A percentile compares a stretch with the other conserved stretches of the same genome.
phyloP scores from a whole-genome alignment of 2,888 invertebrate species.

The Tanypteryx hageni region DNA sequence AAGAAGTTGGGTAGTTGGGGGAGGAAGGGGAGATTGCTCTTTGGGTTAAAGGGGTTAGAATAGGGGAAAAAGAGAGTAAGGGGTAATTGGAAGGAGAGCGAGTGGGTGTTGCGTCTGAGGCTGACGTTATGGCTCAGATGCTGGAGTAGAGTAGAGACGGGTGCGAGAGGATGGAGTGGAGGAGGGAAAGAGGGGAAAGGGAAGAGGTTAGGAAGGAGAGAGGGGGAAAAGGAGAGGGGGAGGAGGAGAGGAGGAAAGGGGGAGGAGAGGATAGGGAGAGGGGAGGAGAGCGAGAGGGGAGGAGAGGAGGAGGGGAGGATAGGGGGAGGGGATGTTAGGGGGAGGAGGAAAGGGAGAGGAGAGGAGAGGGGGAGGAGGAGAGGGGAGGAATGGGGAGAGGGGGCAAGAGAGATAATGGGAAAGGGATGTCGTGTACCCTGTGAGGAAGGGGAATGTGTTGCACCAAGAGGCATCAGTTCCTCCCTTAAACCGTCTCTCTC shows the following conservation, averaged over 20 bases:
- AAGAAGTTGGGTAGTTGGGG: no score
- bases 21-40: no score
- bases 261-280: no score
- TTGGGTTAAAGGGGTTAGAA: no score
- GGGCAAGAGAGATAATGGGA: not conserved
- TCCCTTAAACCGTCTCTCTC: not conserved
- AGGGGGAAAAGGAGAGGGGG: not conserved
- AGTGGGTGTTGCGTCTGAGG: not conserved
- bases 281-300: not conserved
- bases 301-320: not conserved
- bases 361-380: not conserved
- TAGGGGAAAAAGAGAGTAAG: no score
- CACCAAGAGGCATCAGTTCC: not conserved
- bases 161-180: not conserved
- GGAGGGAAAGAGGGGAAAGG: not conserved
- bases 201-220: not conserved
- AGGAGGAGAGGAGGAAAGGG: not conserved
- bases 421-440: no score
- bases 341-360: no score
- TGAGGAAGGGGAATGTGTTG: not conserved
- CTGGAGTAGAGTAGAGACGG: not conserved
- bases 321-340: no score
- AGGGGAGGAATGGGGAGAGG: not conserved
- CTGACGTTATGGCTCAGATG: not conserved
- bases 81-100: no score